Evolutionary conservation across 1,140 invertebrate species (phyloP).

Genomic region (Brachionus angularis): DNA sequence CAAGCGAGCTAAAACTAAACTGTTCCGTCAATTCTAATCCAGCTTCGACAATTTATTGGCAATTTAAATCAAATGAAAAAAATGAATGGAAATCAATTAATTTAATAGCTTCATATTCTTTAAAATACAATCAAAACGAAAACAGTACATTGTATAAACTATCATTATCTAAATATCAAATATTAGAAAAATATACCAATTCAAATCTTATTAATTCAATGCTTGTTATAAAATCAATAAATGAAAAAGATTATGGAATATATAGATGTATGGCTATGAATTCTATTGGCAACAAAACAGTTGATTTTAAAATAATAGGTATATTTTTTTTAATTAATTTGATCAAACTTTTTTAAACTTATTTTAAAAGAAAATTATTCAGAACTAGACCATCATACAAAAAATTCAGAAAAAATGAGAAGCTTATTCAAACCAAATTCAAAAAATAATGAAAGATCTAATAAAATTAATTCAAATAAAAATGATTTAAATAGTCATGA

Average conservation of each 20-base stretch:
- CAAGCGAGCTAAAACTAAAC: neutral
- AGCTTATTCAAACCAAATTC: neutral
- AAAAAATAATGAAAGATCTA: too few species aligned
- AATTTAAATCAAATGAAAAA: neutral
- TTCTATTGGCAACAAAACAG: neutral
- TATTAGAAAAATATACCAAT: neutral
- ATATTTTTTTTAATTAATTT: neutral
- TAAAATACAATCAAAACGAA: neutral
- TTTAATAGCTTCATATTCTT: slow-evolving; percentile 4
- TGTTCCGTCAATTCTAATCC: slow-evolving; percentile 21
- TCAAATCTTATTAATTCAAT: slow-evolving; percentile 5
- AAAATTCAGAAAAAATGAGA: slow-evolving; percentile 4
- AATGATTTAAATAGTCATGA: too few species aligned
- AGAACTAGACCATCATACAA: neutral
- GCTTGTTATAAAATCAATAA: neutral
- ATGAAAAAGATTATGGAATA: slow-evolving; percentile 10
- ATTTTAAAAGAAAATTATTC: neutral
- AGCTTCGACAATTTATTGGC: slow-evolving; percentile 11
- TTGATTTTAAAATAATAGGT: slow-evolving; percentile 23
- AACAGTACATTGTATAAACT: neutral
- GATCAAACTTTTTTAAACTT: neutral
- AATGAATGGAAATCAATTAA: slow-evolving; percentile 13
- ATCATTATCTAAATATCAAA: neutral
- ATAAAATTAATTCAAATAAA: too few species aligned
- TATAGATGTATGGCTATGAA: slow-evolving; percentile 19